Conservation (phyloP, 2,888 invertebrate species). For the Drosophila maculinotata region DNA sequence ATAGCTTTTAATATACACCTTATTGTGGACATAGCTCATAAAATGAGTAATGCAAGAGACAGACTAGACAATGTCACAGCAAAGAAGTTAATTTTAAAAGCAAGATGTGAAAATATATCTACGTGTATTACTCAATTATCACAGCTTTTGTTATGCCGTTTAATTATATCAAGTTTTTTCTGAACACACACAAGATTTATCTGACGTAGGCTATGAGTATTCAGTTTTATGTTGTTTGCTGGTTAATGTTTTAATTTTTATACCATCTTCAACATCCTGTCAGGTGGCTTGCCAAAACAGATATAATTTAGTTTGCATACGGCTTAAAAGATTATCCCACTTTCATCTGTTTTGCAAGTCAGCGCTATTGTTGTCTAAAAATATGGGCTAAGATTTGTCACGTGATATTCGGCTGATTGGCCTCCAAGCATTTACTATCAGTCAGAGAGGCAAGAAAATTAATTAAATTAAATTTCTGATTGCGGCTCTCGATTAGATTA, state of each 20-base stretch:
- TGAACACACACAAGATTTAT: slow-evolving; percentile 5
- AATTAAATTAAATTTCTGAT: slow-evolving; percentile 70
- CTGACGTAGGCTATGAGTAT: neutral
- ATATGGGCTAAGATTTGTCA: slow-evolving; percentile 27
- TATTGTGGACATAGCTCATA: slow-evolving; percentile 16
- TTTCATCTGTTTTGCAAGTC: slow-evolving; percentile 20
- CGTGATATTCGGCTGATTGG: slow-evolving; percentile 25
- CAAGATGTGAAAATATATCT: slow-evolving; percentile 13
- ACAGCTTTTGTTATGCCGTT: neutral
- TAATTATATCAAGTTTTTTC: neutral
- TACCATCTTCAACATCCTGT: slow-evolving; percentile 28
- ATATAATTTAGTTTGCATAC: slow-evolving; percentile 18
- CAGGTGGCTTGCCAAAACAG: slow-evolving; percentile 27
- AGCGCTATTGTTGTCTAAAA: slow-evolving; percentile 7
- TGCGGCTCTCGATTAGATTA: slow-evolving; percentile 62
- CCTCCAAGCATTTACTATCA: slow-evolving; percentile 12
- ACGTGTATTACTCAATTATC: slow-evolving; percentile 1
- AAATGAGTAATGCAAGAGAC: slow-evolving; percentile 42
- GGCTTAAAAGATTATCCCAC: slow-evolving; percentile 20
- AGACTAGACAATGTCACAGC: slow-evolving; percentile 36
- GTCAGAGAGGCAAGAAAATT: slow-evolving; percentile 46
- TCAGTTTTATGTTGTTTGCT: neutral
- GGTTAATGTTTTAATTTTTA: neutral
- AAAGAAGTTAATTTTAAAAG: slow-evolving; percentile 8
- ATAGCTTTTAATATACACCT: slow-evolving; percentile 24